Conservation (phyloP, 2,888 invertebrate genomes). For the Phalera bucephala region DNA sequence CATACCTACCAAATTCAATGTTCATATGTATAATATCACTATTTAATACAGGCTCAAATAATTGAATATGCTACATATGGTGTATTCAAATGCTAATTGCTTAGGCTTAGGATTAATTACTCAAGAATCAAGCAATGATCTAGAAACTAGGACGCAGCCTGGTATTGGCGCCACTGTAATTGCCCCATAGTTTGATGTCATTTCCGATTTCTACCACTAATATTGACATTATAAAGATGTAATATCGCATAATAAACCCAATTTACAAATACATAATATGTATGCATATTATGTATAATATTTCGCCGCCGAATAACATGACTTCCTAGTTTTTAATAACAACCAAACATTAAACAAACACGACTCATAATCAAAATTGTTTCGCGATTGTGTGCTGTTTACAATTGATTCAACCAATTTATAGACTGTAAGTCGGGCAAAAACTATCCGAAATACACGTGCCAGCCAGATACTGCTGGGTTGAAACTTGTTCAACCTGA, state of each 20-base stretch:
- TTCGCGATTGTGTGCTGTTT: slow-evolving; percentile 21
- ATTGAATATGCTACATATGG: too few relatives aligned
- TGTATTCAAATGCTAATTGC: too few relatives aligned
- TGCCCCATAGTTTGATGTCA: too few relatives aligned
- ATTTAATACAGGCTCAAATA: too few relatives aligned
- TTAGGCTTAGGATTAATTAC: not conserved
- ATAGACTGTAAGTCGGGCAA: too few relatives aligned
- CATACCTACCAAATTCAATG: too few relatives aligned
- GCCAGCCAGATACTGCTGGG: slow-evolving; percentile 5
- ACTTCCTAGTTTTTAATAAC: slow-evolving; percentile 27
- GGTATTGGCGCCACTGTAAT: slow-evolving; percentile 1
- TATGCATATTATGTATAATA: too few relatives aligned
- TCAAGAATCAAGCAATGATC: not conserved
- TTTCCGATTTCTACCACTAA: too few relatives aligned
- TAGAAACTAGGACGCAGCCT: not conserved
- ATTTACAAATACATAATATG: too few relatives aligned
- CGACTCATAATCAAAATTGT: slow-evolving; percentile 28
- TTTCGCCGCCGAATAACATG: not conserved
- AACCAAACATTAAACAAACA: slow-evolving; percentile 27
- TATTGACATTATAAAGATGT: too few relatives aligned
- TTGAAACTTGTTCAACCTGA: not conserved
- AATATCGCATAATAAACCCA: too few relatives aligned
- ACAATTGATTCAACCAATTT: slow-evolving; percentile 24
- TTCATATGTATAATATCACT: too few relatives aligned
- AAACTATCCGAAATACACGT: slow-evolving; percentile 38